phyloP scores from a whole-genome alignment of 1,140 invertebrate species.

The Drosophila nikananu region DNA sequence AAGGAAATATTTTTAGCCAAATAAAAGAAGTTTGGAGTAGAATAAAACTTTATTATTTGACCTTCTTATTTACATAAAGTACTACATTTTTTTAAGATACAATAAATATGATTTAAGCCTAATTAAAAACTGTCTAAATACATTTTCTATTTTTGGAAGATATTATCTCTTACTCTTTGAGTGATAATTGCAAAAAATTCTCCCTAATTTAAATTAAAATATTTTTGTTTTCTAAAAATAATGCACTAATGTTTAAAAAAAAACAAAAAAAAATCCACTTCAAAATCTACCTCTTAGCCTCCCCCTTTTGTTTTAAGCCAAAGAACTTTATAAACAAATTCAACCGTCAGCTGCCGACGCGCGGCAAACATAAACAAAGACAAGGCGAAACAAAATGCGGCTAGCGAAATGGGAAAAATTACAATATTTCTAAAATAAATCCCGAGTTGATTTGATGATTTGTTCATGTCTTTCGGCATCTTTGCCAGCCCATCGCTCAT shows the following conservation, averaged over 20 bases:
- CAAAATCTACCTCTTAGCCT: not conserved
- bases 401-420: conserved; percentile 24
- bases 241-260: not conserved
- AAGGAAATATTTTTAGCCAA: not conserved
- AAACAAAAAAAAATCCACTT: not conserved
- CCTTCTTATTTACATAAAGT: too few relatives aligned
- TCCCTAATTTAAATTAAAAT: too few relatives aligned
- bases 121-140: too few relatives aligned
- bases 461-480: conserved; percentile 53
- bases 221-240: too few relatives aligned
- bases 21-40: not conserved
- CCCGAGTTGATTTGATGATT: conserved; percentile 50
- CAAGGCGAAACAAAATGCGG: conserved; percentile 12
- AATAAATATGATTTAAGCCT: too few relatives aligned
- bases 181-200: too few relatives aligned
- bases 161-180: too few relatives aligned
- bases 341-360: conserved; percentile 28
- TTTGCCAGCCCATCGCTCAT: conserved; percentile 43
- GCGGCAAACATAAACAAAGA: conserved; percentile 44
- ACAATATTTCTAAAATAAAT: conserved; percentile 50
- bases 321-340: conserved; percentile 48
- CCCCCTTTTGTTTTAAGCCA: not conserved
- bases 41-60: not conserved
- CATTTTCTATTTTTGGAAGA: too few relatives aligned
- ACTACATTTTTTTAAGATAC: too few relatives aligned